Evolutionary conservation across 2,888 invertebrate genomes (phyloP), one percentile per base, ranked within the genome.

Genomic region (Drosophila phalerata): DNA sequence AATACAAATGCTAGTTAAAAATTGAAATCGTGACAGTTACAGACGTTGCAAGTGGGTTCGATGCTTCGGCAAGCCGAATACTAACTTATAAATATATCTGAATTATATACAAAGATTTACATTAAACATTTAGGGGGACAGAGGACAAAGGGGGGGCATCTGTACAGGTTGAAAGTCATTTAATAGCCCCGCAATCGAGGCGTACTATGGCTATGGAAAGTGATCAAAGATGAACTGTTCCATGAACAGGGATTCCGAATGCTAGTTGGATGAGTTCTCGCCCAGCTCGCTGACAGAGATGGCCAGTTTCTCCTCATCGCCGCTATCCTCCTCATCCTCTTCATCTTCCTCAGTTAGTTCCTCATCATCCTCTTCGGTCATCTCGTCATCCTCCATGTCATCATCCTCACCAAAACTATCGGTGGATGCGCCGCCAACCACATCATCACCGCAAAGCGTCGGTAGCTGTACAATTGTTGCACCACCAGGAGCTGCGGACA

Each of bases 201-300:
- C 63, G 22, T 38, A 60, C 69, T 61, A 51, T 65, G 56, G 84
- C 79, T 78, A 88, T 87, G 91, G 91, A 76, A 91, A 92, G 70
- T 92, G 90, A 74, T 92, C 90, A 79, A 91, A 91, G 75, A 89
- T 89, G 71, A 91, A 92, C 92, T 92, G 92, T 91, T 92, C 92
- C 89, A 92, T 91, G 91, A 92, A 91, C 92, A 92, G 92, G 57
- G 90, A 86, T 72, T 91, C 92, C 88, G 91, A 87, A 91, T 92
- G 92, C 90, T 92, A 92, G 92, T 92, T 92, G 78, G 92, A 86
- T 65, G 86, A 91, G 61, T 89, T 92, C 11, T 92, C 92, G 11
- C 88, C 87, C 65, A 87, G 69, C 61, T 91, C 91, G 69, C 90
- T 90, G 11, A 92, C 87, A 19, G 91, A 91, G 78, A 92, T 92